Percentiles rank a stretch among this genome's conserved stretches.
phyloP scores from a whole-genome alignment of 2,797 vertebrate species.

The Phoebastria nigripes region DNA sequence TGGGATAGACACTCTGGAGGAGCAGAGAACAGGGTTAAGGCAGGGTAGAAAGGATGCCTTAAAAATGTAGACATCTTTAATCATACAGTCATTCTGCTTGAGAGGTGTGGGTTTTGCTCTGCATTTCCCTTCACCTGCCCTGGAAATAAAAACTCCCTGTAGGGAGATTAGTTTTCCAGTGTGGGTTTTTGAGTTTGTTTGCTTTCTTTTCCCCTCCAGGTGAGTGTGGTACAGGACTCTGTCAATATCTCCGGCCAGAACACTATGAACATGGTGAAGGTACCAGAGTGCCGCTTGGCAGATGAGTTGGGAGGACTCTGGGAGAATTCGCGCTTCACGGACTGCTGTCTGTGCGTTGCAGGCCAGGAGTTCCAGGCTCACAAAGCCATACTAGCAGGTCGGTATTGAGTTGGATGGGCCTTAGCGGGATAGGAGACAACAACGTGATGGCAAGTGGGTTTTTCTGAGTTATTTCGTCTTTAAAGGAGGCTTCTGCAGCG shows the following conservation, averaged over 20 bases:
- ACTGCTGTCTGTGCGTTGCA: constrained; percentile 95
- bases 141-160: too few relatives aligned
- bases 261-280: constrained; percentile 99
- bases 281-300: constrained; percentile 93
- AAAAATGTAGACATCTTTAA: accelerated
- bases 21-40: neutral
- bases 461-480: neutral
- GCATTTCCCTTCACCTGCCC: neutral
- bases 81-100: neutral
- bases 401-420: constrained; percentile 2
- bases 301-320: constrained; percentile 95
- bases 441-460: neutral
- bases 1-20: neutral
- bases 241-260: constrained; percentile 99
- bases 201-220: constrained; percentile 71
- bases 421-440: neutral
- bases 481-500: neutral
- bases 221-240: constrained; percentile 97
- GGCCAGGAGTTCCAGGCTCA: constrained; percentile 98
- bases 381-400: constrained; percentile 98
- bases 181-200: neutral
- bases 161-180: neutral
- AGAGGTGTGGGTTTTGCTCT: neutral
- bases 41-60: neutral
- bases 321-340: constrained; percentile 97